Evolutionary conservation across 2,113 vertebrate genomes (phyloP), one percentile per base, ranked within the genome.

Genomic region (Colius striatus): DNA sequence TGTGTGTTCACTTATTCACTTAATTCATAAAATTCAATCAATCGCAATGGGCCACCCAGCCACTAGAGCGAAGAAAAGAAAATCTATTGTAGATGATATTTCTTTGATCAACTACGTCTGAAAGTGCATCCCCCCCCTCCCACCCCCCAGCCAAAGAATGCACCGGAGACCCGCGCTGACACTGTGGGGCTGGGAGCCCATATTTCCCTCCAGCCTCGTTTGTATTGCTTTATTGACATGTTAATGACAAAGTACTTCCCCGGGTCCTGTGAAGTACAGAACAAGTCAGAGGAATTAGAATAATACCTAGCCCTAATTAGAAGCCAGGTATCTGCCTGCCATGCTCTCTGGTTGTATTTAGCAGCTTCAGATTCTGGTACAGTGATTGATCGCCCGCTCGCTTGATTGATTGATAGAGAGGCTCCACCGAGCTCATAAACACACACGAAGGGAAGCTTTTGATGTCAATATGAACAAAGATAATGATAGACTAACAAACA

Each of bases 211-310:
- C 95, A 94, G 95, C 84, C 95, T 96, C 94, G 89, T 95, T 83
- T 94, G 78, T 95, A 93, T 95, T 80, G 80, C 90, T 96, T 96
- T 97, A 96, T 97, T 95, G 95, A 96, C 97, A 94, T 87, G 80
- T 86, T 97, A 97, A 96, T 96, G 95, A 95, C 94, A 95, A 95
- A 95, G 85, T 83, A 62, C 93, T 80, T 97, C 94, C 88, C 90
- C 68, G 84, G 92, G 90, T 94, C 81, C 86, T 96, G 62, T 8
- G 60, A 95, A 93, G 84, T 55, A 71, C 71, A 84, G 95, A 87
- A 76, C 80, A 75, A 96, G 92, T 65, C 77, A 77, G 84, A 92
- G 84, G 96, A 96, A 96, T 95, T 95, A 94, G 96, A 97, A 95
- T 94, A 95, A 97, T 92, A 95, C 88, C 84, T 94, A 80, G 81